Conservation (phyloP, 2,797 vertebrate species). For the Anas flavirostris region DNA sequence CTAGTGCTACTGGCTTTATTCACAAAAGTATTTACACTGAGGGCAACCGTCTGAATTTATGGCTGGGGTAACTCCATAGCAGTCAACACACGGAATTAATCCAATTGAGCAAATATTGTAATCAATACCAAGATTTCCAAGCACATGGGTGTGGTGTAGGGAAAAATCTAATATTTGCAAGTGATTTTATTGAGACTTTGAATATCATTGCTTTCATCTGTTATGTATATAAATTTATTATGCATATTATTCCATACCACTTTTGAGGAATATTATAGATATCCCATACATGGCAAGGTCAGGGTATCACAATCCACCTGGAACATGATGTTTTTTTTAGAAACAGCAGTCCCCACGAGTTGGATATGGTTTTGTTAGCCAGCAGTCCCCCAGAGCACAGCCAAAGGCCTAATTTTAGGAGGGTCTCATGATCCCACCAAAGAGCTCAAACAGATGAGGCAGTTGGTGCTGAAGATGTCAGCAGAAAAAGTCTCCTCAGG, state of each 20-base stretch:
- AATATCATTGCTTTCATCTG: background rate
- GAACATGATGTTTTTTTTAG: background rate
- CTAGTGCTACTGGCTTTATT: background rate
- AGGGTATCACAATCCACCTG: background rate
- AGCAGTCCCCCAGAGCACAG: background rate
- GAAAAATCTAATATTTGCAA: background rate
- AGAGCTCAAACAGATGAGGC: background rate
- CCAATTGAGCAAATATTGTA: background rate
- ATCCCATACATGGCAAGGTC: background rate
- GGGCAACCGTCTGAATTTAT: background rate
- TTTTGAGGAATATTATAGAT: background rate
- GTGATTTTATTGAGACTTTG: background rate
- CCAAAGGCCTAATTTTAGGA: background rate
- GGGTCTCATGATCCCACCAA: background rate
- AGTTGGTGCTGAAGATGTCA: background rate
- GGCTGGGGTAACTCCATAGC: background rate
- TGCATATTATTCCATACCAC: background rate
- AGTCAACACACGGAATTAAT: background rate
- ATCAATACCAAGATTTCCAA: background rate
- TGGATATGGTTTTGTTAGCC: background rate
- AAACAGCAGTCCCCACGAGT: background rate
- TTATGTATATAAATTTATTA: background rate
- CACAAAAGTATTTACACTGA: background rate
- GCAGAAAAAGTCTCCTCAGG: background rate
- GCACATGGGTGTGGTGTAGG: fast-evolving